Evolutionary conservation across 2,113 vertebrate species (phyloP).

Genomic region (Rhynchopsitta pachyrhyncha): DNA sequence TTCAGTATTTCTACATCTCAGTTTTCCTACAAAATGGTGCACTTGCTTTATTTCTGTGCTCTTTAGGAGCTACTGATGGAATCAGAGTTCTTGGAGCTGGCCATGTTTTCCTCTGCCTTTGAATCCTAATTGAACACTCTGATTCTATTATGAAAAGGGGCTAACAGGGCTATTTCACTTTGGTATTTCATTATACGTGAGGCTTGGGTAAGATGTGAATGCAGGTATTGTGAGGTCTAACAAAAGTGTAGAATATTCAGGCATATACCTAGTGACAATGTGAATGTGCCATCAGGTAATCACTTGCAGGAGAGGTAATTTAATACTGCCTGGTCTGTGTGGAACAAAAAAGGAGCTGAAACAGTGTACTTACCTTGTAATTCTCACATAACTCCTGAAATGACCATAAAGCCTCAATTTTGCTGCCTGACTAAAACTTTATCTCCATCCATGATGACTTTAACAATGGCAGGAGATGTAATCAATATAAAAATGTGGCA

Average conservation of each 20-base stretch:
- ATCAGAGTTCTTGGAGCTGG: background rate
- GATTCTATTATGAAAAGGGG: background rate
- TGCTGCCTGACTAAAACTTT: background rate
- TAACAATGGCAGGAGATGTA: background rate
- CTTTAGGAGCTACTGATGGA: background rate
- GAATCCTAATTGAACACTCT: background rate
- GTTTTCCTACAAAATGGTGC: background rate
- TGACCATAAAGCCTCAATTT: background rate
- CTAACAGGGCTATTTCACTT: background rate
- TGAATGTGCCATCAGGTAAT: background rate
- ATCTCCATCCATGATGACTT: background rate
- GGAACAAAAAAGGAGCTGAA: background rate
- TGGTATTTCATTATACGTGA: background rate
- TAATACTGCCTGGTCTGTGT: background rate
- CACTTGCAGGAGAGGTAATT: background rate
- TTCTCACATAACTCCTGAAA: background rate
- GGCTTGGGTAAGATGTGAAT: background rate
- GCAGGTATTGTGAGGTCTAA: background rate
- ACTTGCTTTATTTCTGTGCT: background rate
- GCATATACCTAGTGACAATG: background rate
- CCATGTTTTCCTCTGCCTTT: background rate
- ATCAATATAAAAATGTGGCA: background rate
- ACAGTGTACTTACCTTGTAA: background rate
- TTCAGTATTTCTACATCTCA: background rate
- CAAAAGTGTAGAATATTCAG: background rate